Conservation (phyloP, 2,797 vertebrate genomes). For the Protonibea diacanthus region DNA sequence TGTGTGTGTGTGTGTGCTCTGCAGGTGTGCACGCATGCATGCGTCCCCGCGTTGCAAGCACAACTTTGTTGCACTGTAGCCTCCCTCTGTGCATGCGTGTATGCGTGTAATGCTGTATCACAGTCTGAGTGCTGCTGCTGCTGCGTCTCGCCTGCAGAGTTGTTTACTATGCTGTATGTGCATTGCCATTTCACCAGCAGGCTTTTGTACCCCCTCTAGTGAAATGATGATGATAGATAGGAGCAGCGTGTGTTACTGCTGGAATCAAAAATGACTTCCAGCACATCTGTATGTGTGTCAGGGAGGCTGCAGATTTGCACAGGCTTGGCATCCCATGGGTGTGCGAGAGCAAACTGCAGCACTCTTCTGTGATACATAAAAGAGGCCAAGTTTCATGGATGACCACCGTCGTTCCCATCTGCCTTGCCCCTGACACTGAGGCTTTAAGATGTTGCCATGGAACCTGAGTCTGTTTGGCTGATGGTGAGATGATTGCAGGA, state of each 20-base stretch:
- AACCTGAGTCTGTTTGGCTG: slow-evolving; percentile 18
- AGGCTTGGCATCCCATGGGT: slow-evolving; percentile 18
- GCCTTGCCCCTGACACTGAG: not conserved
- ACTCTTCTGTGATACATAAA: slow-evolving; percentile 3
- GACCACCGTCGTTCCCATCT: slow-evolving; percentile 35
- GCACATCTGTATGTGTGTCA: slow-evolving; percentile 41
- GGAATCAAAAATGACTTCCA: slow-evolving; percentile 26
- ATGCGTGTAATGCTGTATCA: slow-evolving; percentile 15
- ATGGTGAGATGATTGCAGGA: not conserved
- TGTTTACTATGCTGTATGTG: slow-evolving; percentile 56
- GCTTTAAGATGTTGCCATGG: slow-evolving; percentile 8
- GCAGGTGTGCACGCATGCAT: not conserved
- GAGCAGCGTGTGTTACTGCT: slow-evolving; percentile 3
- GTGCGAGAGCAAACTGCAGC: slow-evolving; percentile 50
- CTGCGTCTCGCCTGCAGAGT: slow-evolving; percentile 44
- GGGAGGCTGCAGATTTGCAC: slow-evolving; percentile 24
- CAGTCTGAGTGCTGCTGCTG: slow-evolving; percentile 7
- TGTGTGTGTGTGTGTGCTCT: too few species aligned
- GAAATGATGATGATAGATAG: slow-evolving; percentile 41
- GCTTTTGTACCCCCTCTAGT: slow-evolving; percentile 14
- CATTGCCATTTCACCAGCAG: slow-evolving; percentile 39
- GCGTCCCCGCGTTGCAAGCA: not conserved
- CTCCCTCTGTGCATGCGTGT: not conserved
- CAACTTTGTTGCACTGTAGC: slow-evolving; percentile 40
- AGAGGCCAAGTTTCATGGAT: slow-evolving; percentile 38